Conservation (phyloP, 92 coral and sea anemone species). For the Epizoanthus scotinus region DNA sequence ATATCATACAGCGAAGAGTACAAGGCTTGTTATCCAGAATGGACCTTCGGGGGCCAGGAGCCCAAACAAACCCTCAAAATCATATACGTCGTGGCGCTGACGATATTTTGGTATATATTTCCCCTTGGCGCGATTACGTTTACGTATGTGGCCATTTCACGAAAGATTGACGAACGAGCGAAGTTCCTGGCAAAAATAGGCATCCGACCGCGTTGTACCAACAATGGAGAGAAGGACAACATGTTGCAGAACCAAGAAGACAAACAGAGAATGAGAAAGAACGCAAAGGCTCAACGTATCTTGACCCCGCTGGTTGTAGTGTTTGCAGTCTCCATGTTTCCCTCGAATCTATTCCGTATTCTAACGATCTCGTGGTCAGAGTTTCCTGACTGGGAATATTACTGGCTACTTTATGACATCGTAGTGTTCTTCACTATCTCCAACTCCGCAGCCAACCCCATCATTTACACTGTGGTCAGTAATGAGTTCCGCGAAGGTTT, state of each 20-base stretch:
- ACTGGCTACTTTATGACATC: constrained; percentile 12
- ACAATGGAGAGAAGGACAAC: background rate
- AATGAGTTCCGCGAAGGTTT: constrained; percentile 36
- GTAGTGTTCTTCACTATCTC: constrained; percentile 23
- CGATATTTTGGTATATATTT: constrained; percentile 18
- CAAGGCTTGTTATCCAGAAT: constrained; percentile 4
- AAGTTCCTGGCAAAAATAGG: constrained; percentile 25
- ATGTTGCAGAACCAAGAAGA: background rate
- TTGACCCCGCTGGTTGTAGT: constrained; percentile 32
- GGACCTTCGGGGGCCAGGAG: constrained; percentile 6
- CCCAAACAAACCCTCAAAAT: background rate
- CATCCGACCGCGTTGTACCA: background rate
- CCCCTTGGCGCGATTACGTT: constrained; percentile 21
- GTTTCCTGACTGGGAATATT: background rate
- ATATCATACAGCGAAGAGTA: background rate
- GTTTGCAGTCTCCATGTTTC: constrained; percentile 33
- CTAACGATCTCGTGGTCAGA: background rate
- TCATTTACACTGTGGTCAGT: constrained; percentile 32
- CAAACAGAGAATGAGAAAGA: constrained; percentile 9
- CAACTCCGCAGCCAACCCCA: constrained; percentile 39
- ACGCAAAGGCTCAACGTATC: constrained; percentile 26
- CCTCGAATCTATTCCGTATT: constrained; percentile 26
- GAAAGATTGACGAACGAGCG: constrained; percentile 29
- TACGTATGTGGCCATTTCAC: constrained; percentile 29
- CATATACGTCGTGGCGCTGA: constrained; percentile 8